Conservation (phyloP, 2,113 vertebrate species). For the Lophius piscatorius region DNA sequence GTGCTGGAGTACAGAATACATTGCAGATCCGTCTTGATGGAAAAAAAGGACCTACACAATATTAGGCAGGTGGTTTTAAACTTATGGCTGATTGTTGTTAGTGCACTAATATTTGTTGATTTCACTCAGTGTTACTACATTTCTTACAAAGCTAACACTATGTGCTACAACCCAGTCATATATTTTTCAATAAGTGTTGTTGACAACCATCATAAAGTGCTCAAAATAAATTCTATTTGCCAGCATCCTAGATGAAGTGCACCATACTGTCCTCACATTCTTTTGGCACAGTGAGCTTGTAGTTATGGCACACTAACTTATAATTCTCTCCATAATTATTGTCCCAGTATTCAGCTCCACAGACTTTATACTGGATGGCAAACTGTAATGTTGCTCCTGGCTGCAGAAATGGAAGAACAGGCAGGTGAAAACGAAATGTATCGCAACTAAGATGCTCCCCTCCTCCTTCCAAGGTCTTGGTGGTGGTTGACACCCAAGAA, state of each 20-base stretch:
- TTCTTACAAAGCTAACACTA: not conserved
- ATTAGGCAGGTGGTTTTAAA: too few species aligned
- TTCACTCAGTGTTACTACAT: not conserved
- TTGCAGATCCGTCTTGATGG: too few species aligned
- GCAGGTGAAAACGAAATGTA: slow-evolving; percentile 90
- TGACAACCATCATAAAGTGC: slow-evolving; percentile 38
- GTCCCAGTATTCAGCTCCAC: slow-evolving; percentile 90
- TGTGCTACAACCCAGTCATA: slow-evolving; percentile 11
- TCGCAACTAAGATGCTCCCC: slow-evolving; percentile 76
- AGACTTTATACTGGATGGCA: slow-evolving; percentile 87
- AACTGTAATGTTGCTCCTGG: slow-evolving; percentile 89
- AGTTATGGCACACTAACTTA: slow-evolving; percentile 86
- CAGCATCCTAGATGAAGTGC: slow-evolving; percentile 87
- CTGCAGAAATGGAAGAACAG: slow-evolving; percentile 88
- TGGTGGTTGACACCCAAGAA: slow-evolving; percentile 80
- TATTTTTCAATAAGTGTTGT: not conserved
- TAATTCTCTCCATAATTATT: slow-evolving; percentile 92
- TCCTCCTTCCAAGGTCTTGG: slow-evolving; percentile 51
- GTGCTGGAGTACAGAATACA: too few species aligned
- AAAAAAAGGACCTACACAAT: too few species aligned
- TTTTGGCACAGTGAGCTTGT: slow-evolving; percentile 88
- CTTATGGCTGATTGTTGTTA: too few species aligned
- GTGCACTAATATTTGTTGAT: slow-evolving; percentile 11
- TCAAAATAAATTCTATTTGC: not conserved
- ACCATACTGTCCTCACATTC: slow-evolving; percentile 95